phyloP scores from a whole-genome alignment of 2,888 invertebrate genomes.

The Drosophila hamatofila region DNA sequence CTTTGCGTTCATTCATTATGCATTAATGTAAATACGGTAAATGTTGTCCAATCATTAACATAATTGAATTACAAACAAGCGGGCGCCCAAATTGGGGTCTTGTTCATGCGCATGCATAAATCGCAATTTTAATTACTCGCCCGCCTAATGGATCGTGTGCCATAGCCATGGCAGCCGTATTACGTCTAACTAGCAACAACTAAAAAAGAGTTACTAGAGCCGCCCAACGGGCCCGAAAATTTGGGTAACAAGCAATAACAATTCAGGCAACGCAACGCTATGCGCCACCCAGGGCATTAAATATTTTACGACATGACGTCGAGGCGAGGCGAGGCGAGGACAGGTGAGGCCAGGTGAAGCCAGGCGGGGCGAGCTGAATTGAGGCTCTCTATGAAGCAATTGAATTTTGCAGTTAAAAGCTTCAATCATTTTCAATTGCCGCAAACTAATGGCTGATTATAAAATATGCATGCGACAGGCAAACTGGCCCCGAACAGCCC shows the following conservation, averaged over 20 bases:
- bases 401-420: constrained; percentile 80
- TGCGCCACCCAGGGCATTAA: constrained; percentile 27
- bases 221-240: constrained; percentile 9
- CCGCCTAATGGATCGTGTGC: constrained; percentile 74
- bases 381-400: constrained; percentile 62
- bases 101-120: constrained; percentile 73
- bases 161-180: constrained; percentile 26
- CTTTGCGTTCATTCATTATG: constrained; percentile 82
- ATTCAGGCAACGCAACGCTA: constrained; percentile 23
- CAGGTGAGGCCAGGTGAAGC: not conserved
- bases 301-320: constrained; percentile 12
- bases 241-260: constrained; percentile 30
- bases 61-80: constrained; percentile 85
- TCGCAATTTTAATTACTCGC: constrained; percentile 79
- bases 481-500: constrained; percentile 31
- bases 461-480: constrained; percentile 77
- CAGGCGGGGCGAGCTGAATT: not conserved
- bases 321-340: not conserved
- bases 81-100: constrained; percentile 52
- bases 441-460: constrained; percentile 80
- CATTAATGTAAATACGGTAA: constrained; percentile 85
- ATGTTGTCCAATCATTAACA: constrained; percentile 85
- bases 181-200: constrained; percentile 18
- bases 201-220: constrained; percentile 21
- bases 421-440: constrained; percentile 82